A percentile compares a stretch with the other conserved stretches of the same genome.
Evolutionary conservation across 2,888 invertebrate species (phyloP).

Genomic region (Schizaphis graminum): DNA sequence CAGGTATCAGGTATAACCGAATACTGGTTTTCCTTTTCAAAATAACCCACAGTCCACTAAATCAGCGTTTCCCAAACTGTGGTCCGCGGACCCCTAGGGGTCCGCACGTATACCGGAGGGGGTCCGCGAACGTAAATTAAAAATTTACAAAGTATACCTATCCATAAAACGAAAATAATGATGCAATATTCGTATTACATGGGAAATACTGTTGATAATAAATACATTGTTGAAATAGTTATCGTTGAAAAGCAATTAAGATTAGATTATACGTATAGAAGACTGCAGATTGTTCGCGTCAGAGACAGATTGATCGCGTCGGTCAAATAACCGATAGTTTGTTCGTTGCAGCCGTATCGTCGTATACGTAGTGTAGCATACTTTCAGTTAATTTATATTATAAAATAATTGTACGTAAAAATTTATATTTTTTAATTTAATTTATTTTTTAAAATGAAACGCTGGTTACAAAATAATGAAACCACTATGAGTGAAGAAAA

Average conservation of each 20-base stretch:
- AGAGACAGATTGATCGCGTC: slow-evolving; percentile 9
- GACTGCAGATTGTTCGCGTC: not conserved
- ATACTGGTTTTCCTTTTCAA: too few species aligned
- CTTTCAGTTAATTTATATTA: slow-evolving; percentile 36
- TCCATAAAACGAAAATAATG: not conserved
- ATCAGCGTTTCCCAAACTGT: not conserved
- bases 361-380: not conserved
- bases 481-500: slow-evolving; percentile 25
- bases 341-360: not conserved
- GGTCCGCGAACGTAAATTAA: slow-evolving; percentile 8
- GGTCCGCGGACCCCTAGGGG: not conserved
- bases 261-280: too few species aligned
- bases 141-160: not conserved
- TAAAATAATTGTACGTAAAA: not conserved
- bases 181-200: not conserved
- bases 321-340: slow-evolving; percentile 35
- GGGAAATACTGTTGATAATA: not conserved
- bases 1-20: too few species aligned
- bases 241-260: slow-evolving; percentile 10
- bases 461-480: not conserved
- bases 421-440: slow-evolving; percentile 9
- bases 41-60: too few species aligned
- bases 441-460: not conserved
- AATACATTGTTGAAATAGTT: not conserved
- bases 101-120: not conserved